Percentiles rank a stretch among this genome's conserved stretches.
phyloP scores from a whole-genome alignment of 2,113 vertebrate genomes.

The Okapia johnstoni region DNA sequence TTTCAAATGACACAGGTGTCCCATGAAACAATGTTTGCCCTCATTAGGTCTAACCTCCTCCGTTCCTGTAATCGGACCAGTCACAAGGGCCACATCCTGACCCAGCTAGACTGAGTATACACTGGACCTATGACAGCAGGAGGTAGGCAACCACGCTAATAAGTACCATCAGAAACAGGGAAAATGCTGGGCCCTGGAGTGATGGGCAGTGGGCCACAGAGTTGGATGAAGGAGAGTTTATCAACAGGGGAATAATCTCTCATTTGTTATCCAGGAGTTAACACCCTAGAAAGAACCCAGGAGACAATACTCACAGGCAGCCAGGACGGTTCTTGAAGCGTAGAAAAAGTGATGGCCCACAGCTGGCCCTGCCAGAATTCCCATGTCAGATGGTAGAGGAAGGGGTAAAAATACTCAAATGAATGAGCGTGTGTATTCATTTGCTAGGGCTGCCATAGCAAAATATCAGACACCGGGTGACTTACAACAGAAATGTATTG shows the following conservation, averaged over 20 bases:
- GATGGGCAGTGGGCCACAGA: neutral
- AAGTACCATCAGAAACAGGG: neutral
- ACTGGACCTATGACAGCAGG: neutral
- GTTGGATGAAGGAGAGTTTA: neutral
- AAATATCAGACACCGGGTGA: neutral
- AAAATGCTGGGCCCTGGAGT: neutral
- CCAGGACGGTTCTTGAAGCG: neutral
- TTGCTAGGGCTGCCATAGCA: neutral
- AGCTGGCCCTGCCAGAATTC: neutral
- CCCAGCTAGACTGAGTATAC: neutral
- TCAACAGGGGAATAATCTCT: neutral
- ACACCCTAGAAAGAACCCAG: neutral
- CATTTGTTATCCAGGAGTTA: neutral
- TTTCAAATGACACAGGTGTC: neutral
- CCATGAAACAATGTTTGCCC: too few species aligned
- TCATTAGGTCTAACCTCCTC: neutral
- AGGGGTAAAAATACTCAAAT: neutral
- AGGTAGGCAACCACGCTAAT: neutral
- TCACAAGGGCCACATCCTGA: neutral
- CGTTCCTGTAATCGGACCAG: neutral
- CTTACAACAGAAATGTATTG: neutral
- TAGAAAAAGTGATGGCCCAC: neutral
- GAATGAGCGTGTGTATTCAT: neutral
- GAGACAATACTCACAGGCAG: neutral
- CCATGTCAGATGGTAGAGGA: neutral